Conservation (phyloP, 2,888 invertebrate genomes). For the Rotaria sp. region DNA sequence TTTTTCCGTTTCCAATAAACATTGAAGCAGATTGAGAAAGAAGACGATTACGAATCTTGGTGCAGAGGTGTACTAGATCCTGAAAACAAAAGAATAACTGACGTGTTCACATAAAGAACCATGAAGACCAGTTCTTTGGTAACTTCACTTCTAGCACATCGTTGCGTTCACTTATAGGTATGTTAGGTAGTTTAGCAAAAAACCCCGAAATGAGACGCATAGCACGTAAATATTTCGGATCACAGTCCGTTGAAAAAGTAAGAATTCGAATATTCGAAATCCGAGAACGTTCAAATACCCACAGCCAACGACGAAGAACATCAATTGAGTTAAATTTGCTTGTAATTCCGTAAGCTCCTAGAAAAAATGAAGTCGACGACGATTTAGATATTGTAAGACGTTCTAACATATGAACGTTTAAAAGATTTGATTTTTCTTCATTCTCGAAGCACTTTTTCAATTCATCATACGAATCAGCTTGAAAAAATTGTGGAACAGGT, state of each 20-base stretch:
- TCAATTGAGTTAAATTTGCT: not conserved
- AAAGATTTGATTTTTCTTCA: not conserved
- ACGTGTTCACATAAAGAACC: not conserved
- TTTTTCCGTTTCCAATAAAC: not conserved
- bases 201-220: not conserved
- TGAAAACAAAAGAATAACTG: not conserved
- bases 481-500: not conserved
- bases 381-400: not conserved
- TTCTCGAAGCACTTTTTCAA: not conserved
- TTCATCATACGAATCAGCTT: not conserved
- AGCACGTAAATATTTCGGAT: not conserved
- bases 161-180: not conserved
- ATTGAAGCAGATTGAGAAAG: not conserved
- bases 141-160: not conserved
- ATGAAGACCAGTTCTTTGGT: not conserved
- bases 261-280: not conserved
- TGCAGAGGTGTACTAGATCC: not conserved
- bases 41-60: not conserved
- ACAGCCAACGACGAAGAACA: not conserved
- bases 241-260: not conserved
- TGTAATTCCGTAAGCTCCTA: not conserved
- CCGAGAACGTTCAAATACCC: not conserved
- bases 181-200: not conserved
- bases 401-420: not conserved
- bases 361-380: not conserved